phyloP scores from a whole-genome alignment of 2,888 invertebrate genomes.

The Carterocephalus palaemon region DNA sequence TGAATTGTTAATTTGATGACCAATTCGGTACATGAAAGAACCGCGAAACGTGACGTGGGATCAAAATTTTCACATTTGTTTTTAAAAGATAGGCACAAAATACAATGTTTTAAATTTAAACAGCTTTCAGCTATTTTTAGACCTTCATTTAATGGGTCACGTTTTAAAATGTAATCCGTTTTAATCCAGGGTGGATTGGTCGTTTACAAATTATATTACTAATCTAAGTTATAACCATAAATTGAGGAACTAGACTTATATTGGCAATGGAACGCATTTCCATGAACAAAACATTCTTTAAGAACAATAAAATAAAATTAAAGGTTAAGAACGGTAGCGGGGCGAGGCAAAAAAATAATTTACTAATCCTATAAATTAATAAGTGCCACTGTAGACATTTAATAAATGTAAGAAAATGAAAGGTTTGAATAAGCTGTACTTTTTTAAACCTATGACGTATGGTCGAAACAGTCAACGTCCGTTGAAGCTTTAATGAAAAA shows the following conservation, averaged over 20 bases:
- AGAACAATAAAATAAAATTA: conserved; percentile 17
- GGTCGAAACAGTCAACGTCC: conserved; percentile 7
- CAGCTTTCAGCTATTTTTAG: neutral
- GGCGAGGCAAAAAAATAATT: conserved; percentile 19
- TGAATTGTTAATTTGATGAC: conserved; percentile 22
- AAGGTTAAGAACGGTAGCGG: conserved; percentile 18
- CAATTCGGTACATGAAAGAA: conserved; percentile 20
- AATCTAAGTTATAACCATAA: conserved; percentile 13
- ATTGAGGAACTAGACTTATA: conserved; percentile 1
- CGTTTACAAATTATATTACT: conserved; percentile 5
- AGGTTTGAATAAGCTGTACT: conserved; percentile 21
- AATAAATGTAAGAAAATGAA: conserved; percentile 21
- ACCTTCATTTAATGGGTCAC: neutral
- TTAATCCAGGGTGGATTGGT: no score
- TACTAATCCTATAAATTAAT: conserved; percentile 22
- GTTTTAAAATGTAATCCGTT: no score
- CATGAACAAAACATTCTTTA: conserved; percentile 22
- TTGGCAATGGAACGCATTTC: conserved; percentile 15
- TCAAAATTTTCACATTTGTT: conserved; percentile 9
- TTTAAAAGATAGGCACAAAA: conserved; percentile 5
- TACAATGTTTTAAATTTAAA: neutral
- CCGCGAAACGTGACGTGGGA: conserved; percentile 17
- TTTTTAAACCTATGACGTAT: conserved; percentile 20
- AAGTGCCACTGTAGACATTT: conserved; percentile 16
- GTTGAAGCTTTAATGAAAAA: conserved; percentile 11